A percentile compares a stretch with the other conserved stretches of the same genome.
Evolutionary conservation across 2,888 invertebrate genomes (phyloP).

Genomic region (Galerucella nymphaeae): DNA sequence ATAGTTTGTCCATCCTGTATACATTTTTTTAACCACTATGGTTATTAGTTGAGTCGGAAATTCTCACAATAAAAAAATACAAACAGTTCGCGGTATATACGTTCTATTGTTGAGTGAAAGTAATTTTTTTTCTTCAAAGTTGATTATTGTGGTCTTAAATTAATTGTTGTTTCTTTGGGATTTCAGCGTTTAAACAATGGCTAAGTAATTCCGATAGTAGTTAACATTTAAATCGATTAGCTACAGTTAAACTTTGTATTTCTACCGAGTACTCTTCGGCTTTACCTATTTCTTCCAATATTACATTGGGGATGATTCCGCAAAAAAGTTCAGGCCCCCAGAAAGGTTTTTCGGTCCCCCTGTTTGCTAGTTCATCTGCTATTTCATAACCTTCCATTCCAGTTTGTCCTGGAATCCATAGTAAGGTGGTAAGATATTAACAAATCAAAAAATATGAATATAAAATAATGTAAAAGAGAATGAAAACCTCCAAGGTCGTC

Average conservation of each 20-base stretch:
- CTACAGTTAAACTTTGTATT: not conserved
- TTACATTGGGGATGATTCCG: too few species aligned
- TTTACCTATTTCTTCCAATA: too few species aligned
- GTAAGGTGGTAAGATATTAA: too few species aligned
- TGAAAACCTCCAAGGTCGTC: not conserved
- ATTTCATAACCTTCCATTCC: too few species aligned
- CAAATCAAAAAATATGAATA: not conserved
- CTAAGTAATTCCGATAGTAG: not conserved
- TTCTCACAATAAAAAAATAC: conserved; percentile 13
- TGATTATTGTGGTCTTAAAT: conserved; percentile 6
- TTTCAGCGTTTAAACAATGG: conserved; percentile 5
- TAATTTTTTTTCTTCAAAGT: not conserved
- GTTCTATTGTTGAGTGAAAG: conserved; percentile 13
- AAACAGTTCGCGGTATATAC: conserved; percentile 5
- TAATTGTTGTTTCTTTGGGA: conserved; percentile 10
- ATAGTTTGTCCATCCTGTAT: not conserved
- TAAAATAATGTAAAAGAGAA: not conserved
- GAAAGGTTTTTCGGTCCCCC: too few species aligned
- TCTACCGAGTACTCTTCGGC: too few species aligned
- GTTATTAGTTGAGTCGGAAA: not conserved
- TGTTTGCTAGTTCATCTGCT: too few species aligned
- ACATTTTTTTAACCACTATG: not conserved
- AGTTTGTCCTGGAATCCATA: too few species aligned
- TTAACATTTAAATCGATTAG: not conserved
- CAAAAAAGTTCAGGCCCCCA: too few species aligned